Base-by-base conservation (phyloP, 2,888 invertebrate genomes). In the Pasiphila rectangulata region DNA sequence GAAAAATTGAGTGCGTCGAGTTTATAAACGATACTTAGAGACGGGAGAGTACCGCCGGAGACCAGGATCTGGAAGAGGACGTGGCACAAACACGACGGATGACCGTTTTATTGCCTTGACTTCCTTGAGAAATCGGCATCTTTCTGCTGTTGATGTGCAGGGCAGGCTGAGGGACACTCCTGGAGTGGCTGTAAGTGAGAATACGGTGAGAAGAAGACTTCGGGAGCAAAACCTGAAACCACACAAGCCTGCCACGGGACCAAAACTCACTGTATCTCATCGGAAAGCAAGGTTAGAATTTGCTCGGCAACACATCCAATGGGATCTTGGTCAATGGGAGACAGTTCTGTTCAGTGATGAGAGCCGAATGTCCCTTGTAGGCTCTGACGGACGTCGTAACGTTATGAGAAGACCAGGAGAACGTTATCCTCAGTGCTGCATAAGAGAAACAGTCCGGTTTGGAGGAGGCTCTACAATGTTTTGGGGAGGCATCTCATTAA, bases 31-130 rank as follows among this genome's bases (percentile, higher is more conserved):
- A 23, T 50, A 39, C 38, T 25, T 47, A 9, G 47, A 50, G 45
- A 54, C 50, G 25, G 54, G 42, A 29, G 25, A 51, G 48, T 51
- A 51, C 24, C 48, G 46, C 37, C 44, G 48, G 45, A 48, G 55
- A 46, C 27, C 43, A 34, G 38, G 43, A 39, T 51, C 46, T 51
- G 39, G 42, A 38, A 42, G 51, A 43, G 24, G 36, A 7, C 24
- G 51, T 23, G 36, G 43, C 29, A 50, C 46, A 44, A 40, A 30
- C 13, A 12, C 39, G 41, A 29, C 30, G 15, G 48, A 50, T 16
- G 41, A 50, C 35, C 44, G 37, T 29, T 50, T 44, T 41, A 40
- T 50, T 20, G 42, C 35, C 29, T 20, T 37, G 23, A 20, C 41
- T 27, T 20, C 46, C 30, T 32, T 46, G 29, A 12, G 47, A 44